Conservation (phyloP, 2,888 invertebrate genomes). For the Phorcus lineatus region DNA sequence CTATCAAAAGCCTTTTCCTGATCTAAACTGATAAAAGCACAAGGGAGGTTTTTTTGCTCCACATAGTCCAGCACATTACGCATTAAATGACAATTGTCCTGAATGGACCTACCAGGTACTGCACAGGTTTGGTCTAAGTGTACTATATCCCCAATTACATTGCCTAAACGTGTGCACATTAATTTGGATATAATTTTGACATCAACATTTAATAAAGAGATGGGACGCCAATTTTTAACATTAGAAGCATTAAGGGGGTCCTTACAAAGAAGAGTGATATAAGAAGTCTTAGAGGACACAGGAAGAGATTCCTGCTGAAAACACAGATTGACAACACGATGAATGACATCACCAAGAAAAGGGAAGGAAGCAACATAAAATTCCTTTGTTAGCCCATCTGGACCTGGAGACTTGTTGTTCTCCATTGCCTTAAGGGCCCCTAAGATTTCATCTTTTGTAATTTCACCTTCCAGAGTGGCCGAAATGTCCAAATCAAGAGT, state of each 20-base stretch:
- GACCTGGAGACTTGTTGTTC: slow-evolving; percentile 44
- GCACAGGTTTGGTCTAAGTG: slow-evolving; percentile 46
- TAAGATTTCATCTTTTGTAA: background rate
- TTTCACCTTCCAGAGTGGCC: slow-evolving; percentile 2
- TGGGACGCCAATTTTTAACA: slow-evolving; percentile 49
- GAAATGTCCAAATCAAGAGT: background rate
- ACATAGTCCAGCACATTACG: slow-evolving; percentile 43
- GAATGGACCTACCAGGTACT: slow-evolving; percentile 44
- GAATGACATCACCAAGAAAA: slow-evolving; percentile 30
- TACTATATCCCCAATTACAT: slow-evolving; percentile 38
- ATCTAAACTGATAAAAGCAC: slow-evolving; percentile 46
- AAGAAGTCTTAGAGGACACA: slow-evolving; percentile 27
- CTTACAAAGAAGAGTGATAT: slow-evolving; percentile 46
- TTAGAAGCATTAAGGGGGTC: slow-evolving; percentile 32
- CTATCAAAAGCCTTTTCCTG: slow-evolving; percentile 55
- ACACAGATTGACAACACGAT: slow-evolving; percentile 26
- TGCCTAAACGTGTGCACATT: slow-evolving; percentile 37
- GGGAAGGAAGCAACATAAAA: slow-evolving; percentile 40
- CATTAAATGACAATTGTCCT: slow-evolving; percentile 46
- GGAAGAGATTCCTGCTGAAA: slow-evolving; percentile 31
- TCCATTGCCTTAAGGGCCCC: slow-evolving; percentile 34
- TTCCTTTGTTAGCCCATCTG: slow-evolving; percentile 46
- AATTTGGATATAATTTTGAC: slow-evolving; percentile 48
- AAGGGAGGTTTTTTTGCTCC: slow-evolving; percentile 38
- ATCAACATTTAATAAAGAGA: slow-evolving; percentile 47